These are phyloP conservation scores for Mayetiola destructor DNA, from an alignment of 2,888 invertebrate species.

Conservation along the genomic window DNA sequence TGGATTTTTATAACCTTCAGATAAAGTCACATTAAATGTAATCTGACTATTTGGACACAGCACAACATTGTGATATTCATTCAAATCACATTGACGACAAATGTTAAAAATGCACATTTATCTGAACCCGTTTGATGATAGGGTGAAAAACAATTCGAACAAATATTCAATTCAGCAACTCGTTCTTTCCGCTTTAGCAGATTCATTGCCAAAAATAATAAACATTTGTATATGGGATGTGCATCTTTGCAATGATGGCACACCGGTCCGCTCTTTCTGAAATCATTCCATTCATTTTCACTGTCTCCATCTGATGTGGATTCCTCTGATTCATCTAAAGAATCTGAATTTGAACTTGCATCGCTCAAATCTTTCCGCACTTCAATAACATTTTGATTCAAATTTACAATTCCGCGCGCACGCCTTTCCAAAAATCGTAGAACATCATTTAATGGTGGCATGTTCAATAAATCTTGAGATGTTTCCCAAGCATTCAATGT, in stretches of 20 bases:
- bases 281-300: neutral
- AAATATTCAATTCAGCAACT: neutral
- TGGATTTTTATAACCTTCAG: too few relatives aligned
- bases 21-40: too few relatives aligned
- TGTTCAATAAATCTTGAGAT: neutral
- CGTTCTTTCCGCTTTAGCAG: neutral
- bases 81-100: too few relatives aligned
- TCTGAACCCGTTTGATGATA: neutral
- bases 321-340: neutral
- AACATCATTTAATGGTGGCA: neutral
- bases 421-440: neutral
- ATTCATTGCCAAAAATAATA: neutral
- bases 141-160: neutral
- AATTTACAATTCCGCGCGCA: neutral
- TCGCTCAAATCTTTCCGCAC: neutral
- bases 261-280: neutral
- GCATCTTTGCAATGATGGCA: neutral
- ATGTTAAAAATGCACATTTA: too few relatives aligned
- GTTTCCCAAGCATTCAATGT: neutral
- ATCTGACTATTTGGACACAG: too few relatives aligned
- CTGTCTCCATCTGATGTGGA: neutral
- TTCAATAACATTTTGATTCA: neutral
- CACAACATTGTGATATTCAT: too few relatives aligned
- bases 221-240: neutral
- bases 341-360: neutral